Conservation (phyloP, 1,140 invertebrate species). For the Sycophaga agraensis region DNA sequence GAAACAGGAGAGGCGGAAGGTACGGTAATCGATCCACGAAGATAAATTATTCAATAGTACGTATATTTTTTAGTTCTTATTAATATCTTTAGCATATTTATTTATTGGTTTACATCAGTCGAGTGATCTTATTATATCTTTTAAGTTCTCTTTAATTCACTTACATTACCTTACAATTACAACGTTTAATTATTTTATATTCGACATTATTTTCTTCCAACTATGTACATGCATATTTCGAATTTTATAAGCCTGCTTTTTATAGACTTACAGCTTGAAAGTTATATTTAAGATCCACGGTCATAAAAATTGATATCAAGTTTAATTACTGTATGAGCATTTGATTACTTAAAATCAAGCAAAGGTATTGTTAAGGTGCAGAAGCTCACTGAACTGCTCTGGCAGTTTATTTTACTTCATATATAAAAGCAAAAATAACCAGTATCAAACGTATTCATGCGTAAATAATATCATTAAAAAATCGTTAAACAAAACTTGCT, state of each 20-base stretch:
- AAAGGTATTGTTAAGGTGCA: no score
- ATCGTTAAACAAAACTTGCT: no score
- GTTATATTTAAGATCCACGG: background rate
- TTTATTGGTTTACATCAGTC: constrained; percentile 28
- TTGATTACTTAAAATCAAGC: no score
- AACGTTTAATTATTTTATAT: background rate
- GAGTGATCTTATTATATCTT: constrained; percentile 21
- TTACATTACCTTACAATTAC: constrained; percentile 13
- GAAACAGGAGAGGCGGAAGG: no score
- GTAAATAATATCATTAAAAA: no score
- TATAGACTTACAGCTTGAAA: background rate
- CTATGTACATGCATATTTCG: background rate
- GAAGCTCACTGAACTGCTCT: no score
- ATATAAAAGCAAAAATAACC: no score
- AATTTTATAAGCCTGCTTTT: background rate
- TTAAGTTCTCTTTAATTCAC: constrained; percentile 8
- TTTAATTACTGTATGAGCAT: background rate
- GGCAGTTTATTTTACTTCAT: no score
- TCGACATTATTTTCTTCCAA: background rate
- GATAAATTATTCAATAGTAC: constrained; percentile 19
- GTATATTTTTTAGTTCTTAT: constrained; percentile 17
- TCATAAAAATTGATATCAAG: background rate
- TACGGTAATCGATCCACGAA: no score
- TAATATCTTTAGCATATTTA: constrained; percentile 10
- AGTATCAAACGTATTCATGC: no score